Conservation (phyloP, 2,888 invertebrate genomes). For the Sinelater perroti region DNA sequence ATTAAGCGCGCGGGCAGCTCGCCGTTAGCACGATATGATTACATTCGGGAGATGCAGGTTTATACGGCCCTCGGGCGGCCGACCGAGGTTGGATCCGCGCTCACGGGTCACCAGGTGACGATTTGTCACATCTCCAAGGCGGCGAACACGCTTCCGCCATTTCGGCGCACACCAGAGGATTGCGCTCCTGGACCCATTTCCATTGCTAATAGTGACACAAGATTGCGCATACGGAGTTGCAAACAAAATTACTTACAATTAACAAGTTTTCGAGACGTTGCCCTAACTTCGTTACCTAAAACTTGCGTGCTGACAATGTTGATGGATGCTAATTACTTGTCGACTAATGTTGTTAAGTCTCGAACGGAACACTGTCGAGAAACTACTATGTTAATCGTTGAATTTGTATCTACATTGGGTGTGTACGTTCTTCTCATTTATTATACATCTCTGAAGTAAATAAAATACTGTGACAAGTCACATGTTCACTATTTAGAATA, state of each 20-base stretch:
- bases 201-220: conserved; percentile 42
- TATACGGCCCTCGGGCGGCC: conserved; percentile 57
- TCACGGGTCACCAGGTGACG: conserved; percentile 62
- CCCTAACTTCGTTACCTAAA: conserved; percentile 20
- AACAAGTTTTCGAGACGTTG: conserved; percentile 38
- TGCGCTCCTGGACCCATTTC: conserved; percentile 41
- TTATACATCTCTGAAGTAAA: too few relatives aligned
- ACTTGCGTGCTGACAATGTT: conserved; percentile 29
- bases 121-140: conserved; percentile 62
- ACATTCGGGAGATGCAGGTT: conserved; percentile 55
- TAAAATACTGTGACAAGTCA: too few relatives aligned
- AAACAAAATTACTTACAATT: conserved; percentile 50
- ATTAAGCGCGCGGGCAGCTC: conserved; percentile 53
- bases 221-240: conserved; percentile 45
- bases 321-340: conserved; percentile 29
- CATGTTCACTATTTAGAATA: too few relatives aligned
- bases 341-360: not conserved
- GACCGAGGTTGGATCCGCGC: conserved; percentile 56
- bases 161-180: conserved; percentile 54
- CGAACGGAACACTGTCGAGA: too few relatives aligned
- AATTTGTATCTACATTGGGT: too few relatives aligned
- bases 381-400: too few relatives aligned
- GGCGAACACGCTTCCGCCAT: conserved; percentile 62
- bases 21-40: conserved; percentile 54
- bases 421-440: too few relatives aligned